Evolutionary conservation across 2,797 vertebrate species (phyloP), one percentile per base, ranked within the genome.

Genomic region (Pteropus rufus): DNA sequence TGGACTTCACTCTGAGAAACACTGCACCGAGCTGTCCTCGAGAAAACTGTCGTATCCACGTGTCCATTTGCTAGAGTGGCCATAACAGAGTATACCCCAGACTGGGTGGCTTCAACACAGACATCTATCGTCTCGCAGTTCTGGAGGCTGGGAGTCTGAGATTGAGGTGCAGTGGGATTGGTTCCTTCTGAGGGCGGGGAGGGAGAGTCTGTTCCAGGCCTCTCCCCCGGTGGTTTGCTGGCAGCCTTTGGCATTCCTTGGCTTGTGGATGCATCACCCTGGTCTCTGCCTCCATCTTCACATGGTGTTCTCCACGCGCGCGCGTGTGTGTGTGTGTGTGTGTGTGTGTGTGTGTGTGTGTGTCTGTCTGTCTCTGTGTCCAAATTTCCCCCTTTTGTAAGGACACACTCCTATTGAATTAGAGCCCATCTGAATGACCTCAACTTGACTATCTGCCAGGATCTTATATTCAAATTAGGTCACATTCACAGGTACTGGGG

Each of bases 1-100:
- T 1, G n/a, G 16, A 11, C 36, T 62, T 87, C 0, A 0, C 89
- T 15, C 26, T 39, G 41, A 82, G 18, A 85, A 41, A 14, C 0
- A 7, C 19, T 7, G n/a, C 0, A 0, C 26, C 0, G 4, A 7
- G 6, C 49, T 39, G 2, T 31, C 12, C 31, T 82, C 11, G 0
- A 29, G 46, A 65, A 12, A 77, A 5, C 21, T 2, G 0, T 23
- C 24, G 0, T 31, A 10, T 72, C 16, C 12, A 0, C 10, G 18
- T 6, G 1, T 62, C 41, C 8, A 1, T 29, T 14, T 36, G 14
- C 52, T 7, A 24, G 39, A 36, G 69, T 41, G 10, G 6, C n/a
- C 7, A 6, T 31, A 31, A 31, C 52, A 41, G 16, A 82, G 56
- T 9, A 21, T 9, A 21, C 46, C 39, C 9, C 19, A 14, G 3